These are phyloP conservation scores for Ceramica pisi DNA, from an alignment of 2,888 invertebrate genomes.

Conservation along the genomic window DNA sequence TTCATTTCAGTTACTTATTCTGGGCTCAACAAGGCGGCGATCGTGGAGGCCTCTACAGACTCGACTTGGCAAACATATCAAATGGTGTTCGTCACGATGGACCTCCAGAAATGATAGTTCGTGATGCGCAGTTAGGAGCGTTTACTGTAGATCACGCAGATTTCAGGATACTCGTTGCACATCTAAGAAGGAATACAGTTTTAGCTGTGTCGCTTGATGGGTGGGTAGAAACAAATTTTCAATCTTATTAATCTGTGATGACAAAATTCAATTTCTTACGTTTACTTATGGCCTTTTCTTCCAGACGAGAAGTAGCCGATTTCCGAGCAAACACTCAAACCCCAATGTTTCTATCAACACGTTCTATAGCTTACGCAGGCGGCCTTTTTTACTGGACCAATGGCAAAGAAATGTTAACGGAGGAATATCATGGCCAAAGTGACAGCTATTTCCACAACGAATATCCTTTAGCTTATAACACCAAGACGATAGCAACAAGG, in stretches of 20 bases:
- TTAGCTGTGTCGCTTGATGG: slow-evolving; percentile 96
- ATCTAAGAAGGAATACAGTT: slow-evolving; percentile 94
- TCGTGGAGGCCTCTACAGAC: slow-evolving; percentile 93
- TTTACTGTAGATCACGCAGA: slow-evolving; percentile 96
- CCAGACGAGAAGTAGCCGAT: slow-evolving; percentile 93
- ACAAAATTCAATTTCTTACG: not conserved
- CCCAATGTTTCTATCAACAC: slow-evolving; percentile 93
- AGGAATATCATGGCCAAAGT: slow-evolving; percentile 93
- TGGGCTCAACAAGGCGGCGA: slow-evolving; percentile 92
- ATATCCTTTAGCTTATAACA: slow-evolving; percentile 90
- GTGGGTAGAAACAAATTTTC: slow-evolving; percentile 80
- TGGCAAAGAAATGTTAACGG: slow-evolving; percentile 94
- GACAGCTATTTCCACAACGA: slow-evolving; percentile 95
- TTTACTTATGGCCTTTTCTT: slow-evolving; percentile 61
- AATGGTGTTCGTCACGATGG: slow-evolving; percentile 94
- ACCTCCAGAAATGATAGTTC: slow-evolving; percentile 92
- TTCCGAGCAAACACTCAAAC: slow-evolving; percentile 94
- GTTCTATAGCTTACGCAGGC: slow-evolving; percentile 94
- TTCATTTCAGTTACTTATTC: slow-evolving; percentile 93
- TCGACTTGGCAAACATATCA: slow-evolving; percentile 94
- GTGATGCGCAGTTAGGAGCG: slow-evolving; percentile 93
- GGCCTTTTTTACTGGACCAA: slow-evolving; percentile 97
- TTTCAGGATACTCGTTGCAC: slow-evolving; percentile 94
- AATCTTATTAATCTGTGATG: not conserved
- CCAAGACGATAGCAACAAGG: slow-evolving; percentile 79